Conservation (phyloP, 2,113 vertebrate genomes). For the Myanophis thanlyinensis region DNA sequence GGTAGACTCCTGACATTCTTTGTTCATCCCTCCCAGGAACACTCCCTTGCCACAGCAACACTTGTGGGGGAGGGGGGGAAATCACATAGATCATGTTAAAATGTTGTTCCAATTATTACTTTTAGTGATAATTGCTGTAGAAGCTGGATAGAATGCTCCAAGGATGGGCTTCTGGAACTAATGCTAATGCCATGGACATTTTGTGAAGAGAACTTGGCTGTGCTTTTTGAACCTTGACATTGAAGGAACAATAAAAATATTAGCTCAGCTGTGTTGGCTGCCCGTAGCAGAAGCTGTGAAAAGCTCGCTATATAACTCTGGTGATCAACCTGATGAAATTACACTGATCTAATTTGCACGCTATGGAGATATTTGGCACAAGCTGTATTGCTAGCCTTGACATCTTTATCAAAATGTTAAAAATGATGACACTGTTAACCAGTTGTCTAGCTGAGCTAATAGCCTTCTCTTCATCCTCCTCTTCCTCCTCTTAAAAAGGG, state of each 20-base stretch:
- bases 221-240: slow-evolving; percentile 47
- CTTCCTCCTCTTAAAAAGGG: slow-evolving; percentile 74
- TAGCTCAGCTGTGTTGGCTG: slow-evolving; percentile 72
- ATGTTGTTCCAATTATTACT: background rate
- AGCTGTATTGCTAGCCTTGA: slow-evolving; percentile 75
- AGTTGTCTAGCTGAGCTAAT: slow-evolving; percentile 66
- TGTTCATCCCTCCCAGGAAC: background rate
- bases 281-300: slow-evolving; percentile 67
- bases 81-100: background rate
- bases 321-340: slow-evolving; percentile 83
- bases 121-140: background rate
- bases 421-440: slow-evolving; percentile 68
- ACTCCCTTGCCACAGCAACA: background rate
- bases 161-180: background rate
- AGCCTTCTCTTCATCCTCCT: slow-evolving; percentile 59
- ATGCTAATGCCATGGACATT: slow-evolving; percentile 16
- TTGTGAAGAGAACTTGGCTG: slow-evolving; percentile 27
- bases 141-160: background rate
- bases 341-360: slow-evolving; percentile 86
- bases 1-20: background rate
- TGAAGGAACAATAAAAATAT: slow-evolving; percentile 36
- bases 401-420: slow-evolving; percentile 81
- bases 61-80: background rate
- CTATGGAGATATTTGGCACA: slow-evolving; percentile 82
- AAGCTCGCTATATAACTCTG: slow-evolving; percentile 71